These are phyloP conservation scores for Heliothis subflexa DNA, from an alignment of 1,140 invertebrate genomes.

Conservation along the genomic window DNA sequence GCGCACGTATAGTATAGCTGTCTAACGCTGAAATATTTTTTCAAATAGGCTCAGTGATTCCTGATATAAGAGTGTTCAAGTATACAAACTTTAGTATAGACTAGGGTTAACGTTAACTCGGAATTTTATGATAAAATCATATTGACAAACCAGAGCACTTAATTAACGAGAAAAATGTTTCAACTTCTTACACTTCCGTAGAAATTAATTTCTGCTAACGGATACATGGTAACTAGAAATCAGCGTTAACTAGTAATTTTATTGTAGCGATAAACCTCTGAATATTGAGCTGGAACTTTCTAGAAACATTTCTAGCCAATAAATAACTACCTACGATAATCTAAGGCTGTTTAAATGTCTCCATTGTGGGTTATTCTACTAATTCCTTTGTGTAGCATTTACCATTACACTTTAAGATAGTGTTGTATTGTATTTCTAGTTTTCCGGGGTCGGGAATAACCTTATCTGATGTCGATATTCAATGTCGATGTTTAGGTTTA, in stretches of 20 bases:
- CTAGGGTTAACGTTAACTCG: too few species aligned
- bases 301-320: conserved; percentile 26
- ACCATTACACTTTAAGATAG: conserved; percentile 9
- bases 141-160: too few species aligned
- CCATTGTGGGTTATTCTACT: conserved; percentile 34
- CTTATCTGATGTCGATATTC: background rate
- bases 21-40: too few species aligned
- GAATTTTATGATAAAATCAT: too few species aligned
- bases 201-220: background rate
- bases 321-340: conserved; percentile 23
- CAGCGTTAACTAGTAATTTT: conserved; percentile 32
- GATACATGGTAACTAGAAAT: conserved; percentile 12
- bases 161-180: background rate
- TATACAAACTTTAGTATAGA: too few species aligned
- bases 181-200: background rate
- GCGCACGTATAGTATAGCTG: too few species aligned
- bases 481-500: too few species aligned
- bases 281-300: conserved; percentile 8
- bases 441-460: conserved; percentile 8
- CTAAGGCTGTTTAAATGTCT: conserved; percentile 21
- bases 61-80: too few species aligned
- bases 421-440: background rate
- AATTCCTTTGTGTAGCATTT: conserved; percentile 25
- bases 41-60: too few species aligned
- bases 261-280: conserved; percentile 6